Conservation (phyloP, 2,113 vertebrate genomes). For the Cyrtonyx montezumae region DNA sequence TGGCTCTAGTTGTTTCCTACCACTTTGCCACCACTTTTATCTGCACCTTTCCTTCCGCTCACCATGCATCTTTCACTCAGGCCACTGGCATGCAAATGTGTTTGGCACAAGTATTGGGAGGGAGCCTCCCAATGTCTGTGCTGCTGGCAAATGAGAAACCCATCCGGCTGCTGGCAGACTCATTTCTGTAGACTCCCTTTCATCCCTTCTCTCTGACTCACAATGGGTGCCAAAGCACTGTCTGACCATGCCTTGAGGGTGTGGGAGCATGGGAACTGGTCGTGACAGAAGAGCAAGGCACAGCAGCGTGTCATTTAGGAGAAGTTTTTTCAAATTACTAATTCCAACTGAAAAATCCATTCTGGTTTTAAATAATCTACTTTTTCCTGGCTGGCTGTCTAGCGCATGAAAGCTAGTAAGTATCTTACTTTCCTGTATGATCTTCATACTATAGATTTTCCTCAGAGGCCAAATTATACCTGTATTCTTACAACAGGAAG, state of each 20-base stretch:
- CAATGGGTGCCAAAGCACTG: constrained; percentile 25
- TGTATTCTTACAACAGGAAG: background rate
- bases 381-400: background rate
- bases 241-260: constrained; percentile 5
- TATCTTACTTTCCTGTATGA: background rate
- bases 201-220: constrained; percentile 8
- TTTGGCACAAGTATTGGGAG: constrained; percentile 37
- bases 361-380: background rate
- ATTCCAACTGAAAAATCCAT: background rate
- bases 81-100: constrained; percentile 30
- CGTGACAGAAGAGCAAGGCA: background rate
- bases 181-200: constrained; percentile 27
- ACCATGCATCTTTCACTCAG: background rate
- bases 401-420: background rate
- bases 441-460: background rate
- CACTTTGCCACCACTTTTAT: background rate
- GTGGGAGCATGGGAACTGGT: constrained; percentile 41
- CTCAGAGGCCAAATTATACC: background rate
- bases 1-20: background rate
- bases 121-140: constrained; percentile 30
- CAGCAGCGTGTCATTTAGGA: background rate
- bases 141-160: background rate
- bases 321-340: background rate
- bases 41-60: constrained; percentile 32
- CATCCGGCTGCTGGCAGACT: constrained; percentile 57